Conservation (phyloP, 2,888 invertebrate genomes). For the Acrobasis consociella region DNA sequence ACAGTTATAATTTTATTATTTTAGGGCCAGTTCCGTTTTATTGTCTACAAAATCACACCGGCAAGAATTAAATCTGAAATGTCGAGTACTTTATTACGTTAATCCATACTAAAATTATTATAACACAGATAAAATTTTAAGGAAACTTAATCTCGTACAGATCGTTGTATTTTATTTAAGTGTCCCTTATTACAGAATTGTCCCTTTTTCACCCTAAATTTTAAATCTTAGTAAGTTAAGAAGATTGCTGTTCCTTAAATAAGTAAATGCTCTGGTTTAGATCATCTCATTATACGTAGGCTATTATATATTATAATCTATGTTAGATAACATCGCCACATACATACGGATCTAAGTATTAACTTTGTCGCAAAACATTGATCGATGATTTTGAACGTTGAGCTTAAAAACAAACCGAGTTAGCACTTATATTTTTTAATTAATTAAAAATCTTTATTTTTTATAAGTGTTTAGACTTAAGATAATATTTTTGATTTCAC, state of each 20-base stretch:
- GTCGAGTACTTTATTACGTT: not conserved
- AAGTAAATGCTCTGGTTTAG: not conserved
- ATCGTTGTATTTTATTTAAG: no score
- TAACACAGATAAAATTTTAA: not conserved
- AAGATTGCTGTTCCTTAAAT: not conserved
- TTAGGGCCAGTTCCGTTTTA: conserved; percentile 18
- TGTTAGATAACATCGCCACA: not conserved
- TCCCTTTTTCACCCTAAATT: no score
- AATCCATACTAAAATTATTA: not conserved
- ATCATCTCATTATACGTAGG: not conserved
- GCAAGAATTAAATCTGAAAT: conserved; percentile 14
- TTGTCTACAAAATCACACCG: not conserved
- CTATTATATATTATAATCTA: not conserved
- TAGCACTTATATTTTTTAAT: no score
- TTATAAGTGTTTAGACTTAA: no score
- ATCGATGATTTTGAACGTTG: not conserved
- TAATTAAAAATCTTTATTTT: no score
- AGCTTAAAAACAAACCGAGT: not conserved
- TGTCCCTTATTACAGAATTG: no score
- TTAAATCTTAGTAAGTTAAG: not conserved
- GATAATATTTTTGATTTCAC: no score
- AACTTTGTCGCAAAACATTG: not conserved
- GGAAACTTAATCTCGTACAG: not conserved
- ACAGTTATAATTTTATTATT: conserved; percentile 25
- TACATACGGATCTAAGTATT: not conserved